Base-by-base conservation (phyloP, 1,140 invertebrate species). In the Formica exsecta region DNA sequence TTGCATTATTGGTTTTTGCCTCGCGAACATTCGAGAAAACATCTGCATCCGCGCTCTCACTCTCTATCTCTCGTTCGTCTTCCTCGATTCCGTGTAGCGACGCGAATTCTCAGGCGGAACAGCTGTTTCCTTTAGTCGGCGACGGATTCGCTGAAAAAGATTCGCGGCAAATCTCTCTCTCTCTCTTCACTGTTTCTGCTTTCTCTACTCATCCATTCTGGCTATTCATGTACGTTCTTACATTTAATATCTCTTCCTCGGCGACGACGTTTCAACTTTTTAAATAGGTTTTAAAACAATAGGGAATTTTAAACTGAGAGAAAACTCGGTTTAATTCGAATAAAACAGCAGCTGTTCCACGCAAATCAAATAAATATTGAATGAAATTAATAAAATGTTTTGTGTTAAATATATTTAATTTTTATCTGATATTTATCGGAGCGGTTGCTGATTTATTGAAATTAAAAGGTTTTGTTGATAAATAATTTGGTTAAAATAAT, bases 1-100 rank as follows among this genome's bases (percentile, higher is more conserved):
- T 88, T 65, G 87, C 88, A 83, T 90, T 89, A 88, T 89, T 91
- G 77, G 80, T 89, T 89, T 90, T 85, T 87, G 70, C 68, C n/a
- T 66, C 48, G 57, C 22, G 68, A 77, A 44, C 84, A 66, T 66
- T 65, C 77, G 51, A 38, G 64, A 66, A 61, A 87, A 88, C 71
- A 74, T 87, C 74, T 87, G 73, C 66, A 77, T 85, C 51, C 61
- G 13, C 64, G 32, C 36, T 88, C 74, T 77, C 87, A 57, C 71
- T 68, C 54, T 88, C 57, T 62, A 74, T 68, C 75, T 81, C 75
- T 71, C 80, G 29, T 61, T 81, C 64, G n/a, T 71, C 65, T 44
- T 74, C 59, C 70, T 41, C 36, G 57, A 57, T 61, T 29, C 32
- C 38, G 16, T 16, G 70, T 70, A 57, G 77, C 51, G 25, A 70